Conservation (phyloP, 1,140 invertebrate genomes). For the Ladona fulva region DNA sequence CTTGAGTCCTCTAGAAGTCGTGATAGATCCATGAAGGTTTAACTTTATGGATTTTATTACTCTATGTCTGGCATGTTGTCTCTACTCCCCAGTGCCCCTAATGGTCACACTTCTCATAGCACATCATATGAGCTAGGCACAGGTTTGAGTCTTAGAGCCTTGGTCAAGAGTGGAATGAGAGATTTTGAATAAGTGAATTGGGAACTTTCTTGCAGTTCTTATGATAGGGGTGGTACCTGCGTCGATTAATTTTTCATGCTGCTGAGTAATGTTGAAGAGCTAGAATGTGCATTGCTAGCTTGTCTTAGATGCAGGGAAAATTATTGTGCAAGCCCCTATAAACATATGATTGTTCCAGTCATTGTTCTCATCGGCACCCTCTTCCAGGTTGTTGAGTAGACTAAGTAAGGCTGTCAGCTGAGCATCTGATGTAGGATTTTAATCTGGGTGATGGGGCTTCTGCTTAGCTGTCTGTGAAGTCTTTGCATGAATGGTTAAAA, state of each 20-base stretch:
- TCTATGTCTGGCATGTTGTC: background rate
- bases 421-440: constrained; percentile 1
- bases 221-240: background rate
- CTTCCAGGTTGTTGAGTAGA: background rate
- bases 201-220: background rate
- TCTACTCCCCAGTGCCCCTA: background rate
- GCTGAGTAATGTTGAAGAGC: background rate
- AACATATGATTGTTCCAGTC: background rate
- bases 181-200: background rate
- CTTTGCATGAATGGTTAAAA: background rate
- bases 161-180: background rate
- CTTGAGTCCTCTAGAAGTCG: background rate
- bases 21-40: background rate
- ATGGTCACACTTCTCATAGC: background rate
- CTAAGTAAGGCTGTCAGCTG: background rate
- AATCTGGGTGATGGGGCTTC: background rate
- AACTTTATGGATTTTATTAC: background rate
- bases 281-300: background rate
- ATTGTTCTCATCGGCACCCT: background rate
- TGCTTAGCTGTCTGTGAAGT: constrained; percentile 3
- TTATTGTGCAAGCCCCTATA: constrained; percentile 4
- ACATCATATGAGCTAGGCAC: background rate
- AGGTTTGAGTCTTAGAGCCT: background rate
- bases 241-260: background rate
- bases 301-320: constrained; percentile 2